Evolutionary conservation across 1,140 invertebrate genomes (phyloP).

Genomic region (Macrostomum lignano): DNA sequence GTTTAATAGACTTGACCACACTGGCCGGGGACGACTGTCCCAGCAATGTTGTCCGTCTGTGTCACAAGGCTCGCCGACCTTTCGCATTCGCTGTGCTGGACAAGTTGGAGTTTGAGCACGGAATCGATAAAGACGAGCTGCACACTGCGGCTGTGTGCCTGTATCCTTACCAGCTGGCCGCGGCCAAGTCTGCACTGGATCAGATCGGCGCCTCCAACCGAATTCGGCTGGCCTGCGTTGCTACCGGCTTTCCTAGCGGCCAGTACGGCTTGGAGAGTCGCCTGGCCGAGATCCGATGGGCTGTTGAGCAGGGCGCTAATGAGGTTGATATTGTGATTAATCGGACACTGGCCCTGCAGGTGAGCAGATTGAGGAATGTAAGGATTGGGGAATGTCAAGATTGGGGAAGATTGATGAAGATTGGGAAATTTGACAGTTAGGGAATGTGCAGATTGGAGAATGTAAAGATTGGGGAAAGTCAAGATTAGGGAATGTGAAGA

Average conservation of each 20-base stretch:
- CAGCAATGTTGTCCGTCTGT: conserved; percentile 46
- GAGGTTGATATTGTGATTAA: conserved; percentile 94
- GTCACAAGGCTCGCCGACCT: conserved; percentile 41
- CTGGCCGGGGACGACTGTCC: conserved; percentile 55
- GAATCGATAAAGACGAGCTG: no score
- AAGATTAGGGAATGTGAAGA: no score
- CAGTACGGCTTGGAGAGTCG: conserved; percentile 50
- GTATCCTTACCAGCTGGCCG: conserved; percentile 49
- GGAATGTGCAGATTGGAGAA: conserved; percentile 4
- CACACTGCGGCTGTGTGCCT: conserved; percentile 61
- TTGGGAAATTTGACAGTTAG: conserved; percentile 36
- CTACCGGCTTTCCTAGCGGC: conserved; percentile 57
- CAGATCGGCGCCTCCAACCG: not conserved
- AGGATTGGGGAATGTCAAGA: no score
- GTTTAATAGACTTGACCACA: conserved; percentile 67
- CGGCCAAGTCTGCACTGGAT: conserved; percentile 15
- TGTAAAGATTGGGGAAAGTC: conserved; percentile 1
- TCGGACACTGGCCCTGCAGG: conserved; percentile 41
- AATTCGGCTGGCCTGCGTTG: not conserved
- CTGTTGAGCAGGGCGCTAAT: conserved; percentile 48
- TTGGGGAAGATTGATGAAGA: no score
- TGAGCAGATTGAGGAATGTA: no score
- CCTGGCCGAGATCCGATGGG: conserved; percentile 50
- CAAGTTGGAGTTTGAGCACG: no score
- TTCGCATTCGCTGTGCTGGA: conserved; percentile 27